phyloP scores from a whole-genome alignment of 1,140 invertebrate genomes.

The Bradysia coprophila region DNA sequence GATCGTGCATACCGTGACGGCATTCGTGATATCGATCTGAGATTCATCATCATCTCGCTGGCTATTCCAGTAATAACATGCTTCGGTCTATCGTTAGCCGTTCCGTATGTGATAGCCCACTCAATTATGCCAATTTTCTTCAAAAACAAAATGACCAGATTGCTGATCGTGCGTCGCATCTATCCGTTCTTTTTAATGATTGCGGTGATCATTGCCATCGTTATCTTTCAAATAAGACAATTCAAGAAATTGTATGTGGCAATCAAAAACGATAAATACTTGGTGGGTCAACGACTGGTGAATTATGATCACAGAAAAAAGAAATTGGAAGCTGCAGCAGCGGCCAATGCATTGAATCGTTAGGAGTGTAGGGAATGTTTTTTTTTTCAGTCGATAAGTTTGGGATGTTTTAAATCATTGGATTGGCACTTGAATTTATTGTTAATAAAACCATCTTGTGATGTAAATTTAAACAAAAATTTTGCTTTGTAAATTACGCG shows the following conservation, averaged over 20 bases:
- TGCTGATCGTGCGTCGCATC: conserved; percentile 66
- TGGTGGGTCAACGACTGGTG: conserved; percentile 84
- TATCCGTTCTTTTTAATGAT: conserved; percentile 77
- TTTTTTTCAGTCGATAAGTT: too few species aligned
- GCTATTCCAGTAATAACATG: conserved; percentile 76
- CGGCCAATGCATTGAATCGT: too few species aligned
- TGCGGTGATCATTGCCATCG: conserved; percentile 42
- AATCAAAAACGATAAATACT: conserved; percentile 98
- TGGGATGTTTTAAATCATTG: too few species aligned
- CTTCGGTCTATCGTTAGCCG: conserved; percentile 68
- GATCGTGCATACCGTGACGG: conserved; percentile 85
- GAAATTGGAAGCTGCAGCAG: conserved; percentile 27
- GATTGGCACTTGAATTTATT: too few species aligned
- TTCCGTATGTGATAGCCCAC: conserved; percentile 79
- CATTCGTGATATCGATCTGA: conserved; percentile 78
- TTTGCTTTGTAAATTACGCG: too few species aligned
- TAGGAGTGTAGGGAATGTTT: too few species aligned
- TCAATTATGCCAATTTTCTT: conserved; percentile 66
- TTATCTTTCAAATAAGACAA: conserved; percentile 64
- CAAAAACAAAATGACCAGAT: conserved; percentile 46
- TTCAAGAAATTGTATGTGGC: conserved; percentile 91
- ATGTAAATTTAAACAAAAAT: too few species aligned
- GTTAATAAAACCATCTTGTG: too few species aligned
- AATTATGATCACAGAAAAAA: conserved; percentile 78
- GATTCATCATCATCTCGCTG: conserved; percentile 66